Evolutionary conservation across 2,797 vertebrate genomes (phyloP).

Genomic region (Holocentrus rufus): DNA sequence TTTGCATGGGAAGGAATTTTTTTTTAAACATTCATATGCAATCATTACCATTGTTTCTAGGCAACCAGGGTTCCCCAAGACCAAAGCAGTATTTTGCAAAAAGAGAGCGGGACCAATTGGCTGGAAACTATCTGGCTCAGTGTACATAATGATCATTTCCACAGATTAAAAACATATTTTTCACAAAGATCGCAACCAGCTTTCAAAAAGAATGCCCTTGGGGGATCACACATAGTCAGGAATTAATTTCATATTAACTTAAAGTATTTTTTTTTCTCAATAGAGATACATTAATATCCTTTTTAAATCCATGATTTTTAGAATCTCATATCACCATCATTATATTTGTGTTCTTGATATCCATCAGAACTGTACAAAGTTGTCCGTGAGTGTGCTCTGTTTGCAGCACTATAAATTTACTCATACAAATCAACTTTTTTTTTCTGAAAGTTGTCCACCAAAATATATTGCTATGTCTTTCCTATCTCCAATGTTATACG

Average conservation of each 20-base stretch:
- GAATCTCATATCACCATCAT: slow-evolving; percentile 10
- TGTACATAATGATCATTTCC: slow-evolving; percentile 31
- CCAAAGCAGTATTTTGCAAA: slow-evolving; percentile 30
- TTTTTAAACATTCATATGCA: slow-evolving; percentile 22
- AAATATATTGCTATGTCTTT: slow-evolving; percentile 23
- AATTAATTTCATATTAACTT: not conserved
- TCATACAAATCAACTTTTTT: slow-evolving; percentile 20
- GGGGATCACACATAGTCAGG: slow-evolving; percentile 2
- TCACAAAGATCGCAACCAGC: not conserved
- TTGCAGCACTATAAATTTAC: slow-evolving; percentile 9
- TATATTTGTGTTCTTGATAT: not conserved
- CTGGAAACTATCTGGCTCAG: slow-evolving; percentile 15
- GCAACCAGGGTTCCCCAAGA: slow-evolving; percentile 29
- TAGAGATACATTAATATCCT: not conserved
- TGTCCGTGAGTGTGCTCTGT: not conserved
- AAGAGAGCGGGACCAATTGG: not conserved
- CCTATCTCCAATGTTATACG: not conserved
- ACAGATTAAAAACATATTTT: slow-evolving; percentile 30
- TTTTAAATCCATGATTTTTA: slow-evolving; percentile 26
- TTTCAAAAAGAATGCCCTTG: slow-evolving; percentile 16
- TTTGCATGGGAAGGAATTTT: slow-evolving; percentile 26
- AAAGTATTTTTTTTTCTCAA: slow-evolving; percentile 20
- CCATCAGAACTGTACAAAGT: not conserved
- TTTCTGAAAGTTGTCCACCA: slow-evolving; percentile 6
- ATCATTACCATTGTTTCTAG: slow-evolving; percentile 41